A percentile compares a stretch with the other conserved stretches of the same genome.
Conservation (phyloP, 2,797 vertebrate species). For the Myripristis murdjan region DNA sequence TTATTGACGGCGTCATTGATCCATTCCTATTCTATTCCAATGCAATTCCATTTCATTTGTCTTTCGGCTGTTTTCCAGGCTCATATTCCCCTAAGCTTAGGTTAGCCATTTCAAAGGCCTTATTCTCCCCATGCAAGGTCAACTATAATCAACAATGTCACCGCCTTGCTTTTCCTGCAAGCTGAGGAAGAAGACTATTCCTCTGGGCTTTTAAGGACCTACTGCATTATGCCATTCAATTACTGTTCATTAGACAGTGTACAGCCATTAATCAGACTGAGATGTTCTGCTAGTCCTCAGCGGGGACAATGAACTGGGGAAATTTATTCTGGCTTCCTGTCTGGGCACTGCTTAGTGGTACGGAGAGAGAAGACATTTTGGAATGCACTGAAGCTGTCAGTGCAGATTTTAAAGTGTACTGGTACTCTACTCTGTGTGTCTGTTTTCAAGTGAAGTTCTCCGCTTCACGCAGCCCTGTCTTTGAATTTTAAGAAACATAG, state of each 20-base stretch:
- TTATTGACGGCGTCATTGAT: slow-evolving; percentile 86
- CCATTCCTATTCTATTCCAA: slow-evolving; percentile 79
- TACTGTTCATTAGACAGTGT: slow-evolving; percentile 87
- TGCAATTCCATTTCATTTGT: slow-evolving; percentile 81
- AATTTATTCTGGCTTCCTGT: slow-evolving; percentile 76
- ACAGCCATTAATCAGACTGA: slow-evolving; percentile 85
- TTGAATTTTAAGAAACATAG: slow-evolving; percentile 70
- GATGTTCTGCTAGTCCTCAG: slow-evolving; percentile 82
- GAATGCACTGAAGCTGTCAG: slow-evolving; percentile 55
- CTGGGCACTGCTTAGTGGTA: slow-evolving; percentile 58
- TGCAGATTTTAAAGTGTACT: slow-evolving; percentile 42
- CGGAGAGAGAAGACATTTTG: slow-evolving; percentile 59
- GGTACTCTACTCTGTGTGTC: slow-evolving; percentile 36
- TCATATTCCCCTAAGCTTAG: slow-evolving; percentile 76
- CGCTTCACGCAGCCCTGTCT: slow-evolving; percentile 40
- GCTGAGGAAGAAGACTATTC: slow-evolving; percentile 64
- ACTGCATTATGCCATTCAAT: slow-evolving; percentile 87
- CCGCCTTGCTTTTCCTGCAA: slow-evolving; percentile 70
- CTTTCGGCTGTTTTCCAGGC: slow-evolving; percentile 78
- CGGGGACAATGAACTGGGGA: slow-evolving; percentile 74
- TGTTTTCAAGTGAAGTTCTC: slow-evolving; percentile 65
- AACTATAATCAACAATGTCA: slow-evolving; percentile 86
- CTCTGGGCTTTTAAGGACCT: slow-evolving; percentile 81
- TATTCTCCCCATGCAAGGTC: slow-evolving; percentile 82
- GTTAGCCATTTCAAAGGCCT: slow-evolving; percentile 81